Percentiles rank a stretch among this genome's conserved stretches.
phyloP scores from a whole-genome alignment of 2,797 vertebrate species.

The Amblyopsis hoosieri region DNA sequence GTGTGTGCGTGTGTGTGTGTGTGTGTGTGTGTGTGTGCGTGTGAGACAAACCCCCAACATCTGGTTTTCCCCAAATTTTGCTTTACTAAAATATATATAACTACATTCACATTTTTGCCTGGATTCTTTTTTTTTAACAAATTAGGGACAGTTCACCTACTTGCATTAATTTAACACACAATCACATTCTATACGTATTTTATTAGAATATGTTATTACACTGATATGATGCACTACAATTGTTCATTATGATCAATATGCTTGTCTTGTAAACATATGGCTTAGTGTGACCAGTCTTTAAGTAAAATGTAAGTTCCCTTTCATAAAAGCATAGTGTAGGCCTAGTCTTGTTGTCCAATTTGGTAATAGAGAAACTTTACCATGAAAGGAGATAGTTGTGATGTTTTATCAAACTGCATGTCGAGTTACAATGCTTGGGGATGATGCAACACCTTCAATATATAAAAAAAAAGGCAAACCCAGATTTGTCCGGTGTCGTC shows the following conservation, averaged over 20 bases:
- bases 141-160: no score
- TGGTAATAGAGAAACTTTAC: slow-evolving; percentile 41
- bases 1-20: no score
- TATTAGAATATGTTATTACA: background rate
- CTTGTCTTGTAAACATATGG: background rate
- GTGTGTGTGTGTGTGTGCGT: no score
- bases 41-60: slow-evolving; percentile 16
- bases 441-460: slow-evolving; percentile 65
- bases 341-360: slow-evolving; percentile 15
- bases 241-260: background rate
- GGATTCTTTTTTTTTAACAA: no score
- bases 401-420: slow-evolving; percentile 36
- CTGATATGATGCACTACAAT: no score
- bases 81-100: no score
- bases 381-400: slow-evolving; percentile 59
- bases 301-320: slow-evolving; percentile 14
- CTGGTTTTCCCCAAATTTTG: slow-evolving; percentile 21
- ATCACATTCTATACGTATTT: no score
- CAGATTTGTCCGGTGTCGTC: slow-evolving; percentile 30
- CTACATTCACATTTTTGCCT: no score
- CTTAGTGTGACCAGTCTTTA: slow-evolving; percentile 17
- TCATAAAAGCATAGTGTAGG: slow-evolving; percentile 12
- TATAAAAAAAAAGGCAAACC: slow-evolving; percentile 40
- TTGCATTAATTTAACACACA: no score
- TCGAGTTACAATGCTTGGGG: slow-evolving; percentile 38